A percentile compares a stretch with the other conserved stretches of the same genome.
These are phyloP conservation scores for Salarias fasciatus DNA, from an alignment of 2,797 vertebrate genomes.

Conservation along the genomic window DNA sequence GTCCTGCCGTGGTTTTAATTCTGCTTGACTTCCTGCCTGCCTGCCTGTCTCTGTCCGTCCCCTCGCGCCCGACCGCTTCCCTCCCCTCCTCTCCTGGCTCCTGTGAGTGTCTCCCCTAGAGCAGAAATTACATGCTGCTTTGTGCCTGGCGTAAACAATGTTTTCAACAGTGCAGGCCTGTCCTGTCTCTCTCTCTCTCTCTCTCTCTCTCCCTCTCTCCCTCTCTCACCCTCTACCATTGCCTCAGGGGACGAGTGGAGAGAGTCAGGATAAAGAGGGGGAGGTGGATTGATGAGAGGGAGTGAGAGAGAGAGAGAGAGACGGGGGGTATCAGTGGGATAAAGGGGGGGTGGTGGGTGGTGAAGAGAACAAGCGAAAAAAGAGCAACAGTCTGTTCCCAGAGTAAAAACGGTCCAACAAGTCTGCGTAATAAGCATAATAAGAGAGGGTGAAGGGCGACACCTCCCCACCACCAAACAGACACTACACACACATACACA, in stretches of 20 bases:
- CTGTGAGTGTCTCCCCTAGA: slow-evolving; percentile 68
- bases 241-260: slow-evolving; percentile 57
- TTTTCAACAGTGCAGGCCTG: slow-evolving; percentile 76
- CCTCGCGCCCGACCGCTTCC: slow-evolving; percentile 19
- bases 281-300: slow-evolving; percentile 53
- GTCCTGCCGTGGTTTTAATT: slow-evolving; percentile 59
- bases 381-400: slow-evolving; percentile 69
- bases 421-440: slow-evolving; percentile 72
- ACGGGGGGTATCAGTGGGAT: slow-evolving; percentile 50
- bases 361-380: slow-evolving; percentile 51
- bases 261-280: slow-evolving; percentile 43
- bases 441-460: slow-evolving; percentile 61
- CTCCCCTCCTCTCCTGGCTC: slow-evolving; percentile 45
- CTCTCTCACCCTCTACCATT: slow-evolving; percentile 36
- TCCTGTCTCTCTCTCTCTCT: slow-evolving; percentile 59
- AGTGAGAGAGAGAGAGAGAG: slow-evolving; percentile 31
- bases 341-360: slow-evolving; percentile 42
- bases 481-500: slow-evolving; percentile 31
- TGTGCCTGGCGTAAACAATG: slow-evolving; percentile 78
- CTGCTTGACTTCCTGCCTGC: slow-evolving; percentile 59
- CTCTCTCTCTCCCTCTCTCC: slow-evolving; percentile 14
- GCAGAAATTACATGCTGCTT: slow-evolving; percentile 79
- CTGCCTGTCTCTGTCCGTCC: slow-evolving; percentile 32
- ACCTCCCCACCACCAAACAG: slow-evolving; percentile 23
- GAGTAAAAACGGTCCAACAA: slow-evolving; percentile 52